Evolutionary conservation across 2,797 vertebrate species (phyloP), one percentile per base, ranked within the genome.

Genomic region (Acridotheres tristis): DNA sequence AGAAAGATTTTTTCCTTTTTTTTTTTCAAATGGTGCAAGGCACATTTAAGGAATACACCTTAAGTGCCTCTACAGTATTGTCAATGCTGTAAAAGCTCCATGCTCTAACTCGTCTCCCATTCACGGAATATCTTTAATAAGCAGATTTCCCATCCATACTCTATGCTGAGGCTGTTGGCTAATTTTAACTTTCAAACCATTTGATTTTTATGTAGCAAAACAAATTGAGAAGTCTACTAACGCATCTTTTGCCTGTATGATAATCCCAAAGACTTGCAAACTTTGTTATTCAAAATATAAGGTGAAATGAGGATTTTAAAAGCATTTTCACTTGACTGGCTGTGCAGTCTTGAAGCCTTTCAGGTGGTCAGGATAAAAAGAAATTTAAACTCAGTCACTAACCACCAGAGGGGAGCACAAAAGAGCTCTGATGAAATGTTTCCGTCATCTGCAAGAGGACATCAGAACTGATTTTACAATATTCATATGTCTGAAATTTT

Each of bases 171-270:
- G 21, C 45, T 92, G 47, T 45, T 8, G 40, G 30, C 34, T 61
- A 65, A 78, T 58, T 89, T 61, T 74, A 47, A 63, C 38, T 89
- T 91, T 83, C 68, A 71, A 75, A 58, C 43, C 34, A 69, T 88
- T 94, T 86, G 51, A 13, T 90, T 94, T 94, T 84, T 75, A 86
- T 27, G 50, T 32, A 91, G 83, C 34, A 90, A 63, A 76, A 78
- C 19, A 74, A 83, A 47, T 3, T 55, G 38, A 81, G 45, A 69
- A 81, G 85, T 57, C 40, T 74, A 38, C 62, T 83, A 32, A 61
- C 6, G 20, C 76, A 83, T 65, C 22, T 68, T 83, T 38, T 29
- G 9, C 40, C 43, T 16, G 29, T 36, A 83, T 11, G 36, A 26
- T 58, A 91, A 90, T 68, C 9, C 27, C 32, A 30, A 78, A 69